Evolutionary conservation across 2,888 invertebrate species (phyloP).

Genomic region (Prosopocoilus inquinatus): DNA sequence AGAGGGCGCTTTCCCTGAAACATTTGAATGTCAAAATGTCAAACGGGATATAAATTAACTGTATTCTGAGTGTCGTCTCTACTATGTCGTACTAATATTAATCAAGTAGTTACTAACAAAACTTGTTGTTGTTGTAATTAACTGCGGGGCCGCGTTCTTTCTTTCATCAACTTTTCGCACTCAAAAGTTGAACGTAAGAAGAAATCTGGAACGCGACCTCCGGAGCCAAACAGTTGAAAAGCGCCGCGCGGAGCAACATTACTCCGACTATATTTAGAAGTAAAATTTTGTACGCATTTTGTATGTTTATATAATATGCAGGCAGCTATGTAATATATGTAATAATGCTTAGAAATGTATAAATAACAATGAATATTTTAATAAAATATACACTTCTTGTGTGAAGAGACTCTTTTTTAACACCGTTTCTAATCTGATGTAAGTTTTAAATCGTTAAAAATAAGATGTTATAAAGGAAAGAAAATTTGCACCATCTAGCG

Average conservation of each 20-base stretch:
- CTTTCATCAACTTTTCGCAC: constrained; percentile 16
- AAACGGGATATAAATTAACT: too few relatives aligned
- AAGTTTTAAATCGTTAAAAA: too few relatives aligned
- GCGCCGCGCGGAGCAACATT: not conserved
- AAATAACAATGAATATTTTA: constrained; percentile 27
- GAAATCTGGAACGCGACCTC: constrained; percentile 2
- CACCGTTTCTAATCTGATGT: too few relatives aligned
- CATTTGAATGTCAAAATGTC: too few relatives aligned
- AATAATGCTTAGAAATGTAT: constrained; percentile 27
- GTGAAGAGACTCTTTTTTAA: not conserved
- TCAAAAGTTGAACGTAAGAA: constrained; percentile 17
- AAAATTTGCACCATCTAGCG: too few relatives aligned
- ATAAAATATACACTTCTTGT: constrained; percentile 20
- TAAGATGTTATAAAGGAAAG: too few relatives aligned
- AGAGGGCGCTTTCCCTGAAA: too few relatives aligned
- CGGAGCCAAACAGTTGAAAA: not conserved
- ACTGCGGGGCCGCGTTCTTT: constrained; percentile 3
- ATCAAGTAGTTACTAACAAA: constrained; percentile 1
- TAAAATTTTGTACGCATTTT: not conserved
- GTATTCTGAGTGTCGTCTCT: too few relatives aligned
- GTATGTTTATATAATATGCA: constrained; percentile 17
- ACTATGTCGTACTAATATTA: too few relatives aligned
- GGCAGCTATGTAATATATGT: constrained; percentile 24
- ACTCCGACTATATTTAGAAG: not conserved
- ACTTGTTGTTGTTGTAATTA: not conserved